Evolutionary conservation across 1,140 invertebrate species (phyloP), one percentile per base, ranked within the genome.

Genomic region (Galleria mellonella): DNA sequence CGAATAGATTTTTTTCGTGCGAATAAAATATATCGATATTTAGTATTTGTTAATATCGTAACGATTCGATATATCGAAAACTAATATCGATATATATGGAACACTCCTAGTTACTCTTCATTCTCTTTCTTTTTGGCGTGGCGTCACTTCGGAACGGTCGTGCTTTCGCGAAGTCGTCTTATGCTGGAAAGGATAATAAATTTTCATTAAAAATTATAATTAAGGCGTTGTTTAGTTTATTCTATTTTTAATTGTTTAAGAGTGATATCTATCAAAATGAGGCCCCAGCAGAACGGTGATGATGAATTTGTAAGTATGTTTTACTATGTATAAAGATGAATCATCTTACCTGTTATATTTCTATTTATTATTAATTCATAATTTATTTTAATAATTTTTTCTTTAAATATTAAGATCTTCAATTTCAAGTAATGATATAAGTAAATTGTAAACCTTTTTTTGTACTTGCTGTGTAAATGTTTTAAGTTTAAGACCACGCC

Each of bases 271-370:
- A 23, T 32, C 13, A 70, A 51, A 54, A 84, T 84, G 81, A 82
- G 77, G 43, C 81, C 81, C 27, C 79, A 75, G 50, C 62, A 75
- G 47, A 84, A 84, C 31, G 81, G 81, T 32, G 77, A 84, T 37
- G 79, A 83, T 50, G 75, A 74, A 12, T 84, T 66, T 68, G 81
- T 84, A 69, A 84, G 79, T 83, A 67, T 48, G 48, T 32, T 32
- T 42, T 50, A 33, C 36, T 33, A 14, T 49, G 13, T 40, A 10
- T 13, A 6, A 10, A n/a, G 17, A 2, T 43, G 14, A 33, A 9
- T 17, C 13, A 15, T 9, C 12, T 17, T 15, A 9, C 17, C 17
- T 23, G 6, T 3, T 23, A 23, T 23, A 3, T 23, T 2, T 23
- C 10, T 15, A 10, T 23, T 27, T 27, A 7, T 17, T 32, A 8